Evolutionary conservation across 1,140 invertebrate genomes (phyloP).

Genomic region (Pomacea maculata): DNA sequence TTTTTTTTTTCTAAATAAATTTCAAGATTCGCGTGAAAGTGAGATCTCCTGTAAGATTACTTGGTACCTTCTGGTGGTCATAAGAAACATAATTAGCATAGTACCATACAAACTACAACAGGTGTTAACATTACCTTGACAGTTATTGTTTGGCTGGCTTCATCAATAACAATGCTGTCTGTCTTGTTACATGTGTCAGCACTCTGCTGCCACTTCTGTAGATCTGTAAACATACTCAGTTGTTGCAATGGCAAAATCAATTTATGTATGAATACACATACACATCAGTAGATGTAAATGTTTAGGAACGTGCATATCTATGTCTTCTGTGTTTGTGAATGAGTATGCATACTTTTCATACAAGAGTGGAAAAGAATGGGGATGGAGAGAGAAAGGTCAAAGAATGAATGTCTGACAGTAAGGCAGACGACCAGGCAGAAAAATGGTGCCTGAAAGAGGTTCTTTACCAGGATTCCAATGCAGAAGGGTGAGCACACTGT

Average conservation of each 20-base stretch:
- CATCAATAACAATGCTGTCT: conserved; percentile 18
- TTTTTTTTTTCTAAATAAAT: neutral
- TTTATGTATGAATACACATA: neutral
- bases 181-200: conserved; percentile 33
- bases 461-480: conserved; percentile 38
- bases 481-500: conserved; percentile 24
- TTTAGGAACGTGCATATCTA: too few relatives aligned
- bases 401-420: neutral
- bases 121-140: conserved; percentile 16
- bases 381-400: neutral
- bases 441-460: neutral
- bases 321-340: too few relatives aligned
- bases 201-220: conserved; percentile 37
- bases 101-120: neutral
- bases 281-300: neutral
- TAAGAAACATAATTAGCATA: neutral
- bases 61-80: neutral
- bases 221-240: conserved; percentile 13
- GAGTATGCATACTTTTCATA: too few relatives aligned
- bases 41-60: neutral
- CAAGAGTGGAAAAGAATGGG: too few relatives aligned
- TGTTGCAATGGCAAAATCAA: too few relatives aligned
- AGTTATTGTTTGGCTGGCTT: neutral
- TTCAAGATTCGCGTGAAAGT: neutral
- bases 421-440: neutral